Evolutionary conservation across 2,797 vertebrate genomes (phyloP).

Genomic region (Sebastes dallii): DNA sequence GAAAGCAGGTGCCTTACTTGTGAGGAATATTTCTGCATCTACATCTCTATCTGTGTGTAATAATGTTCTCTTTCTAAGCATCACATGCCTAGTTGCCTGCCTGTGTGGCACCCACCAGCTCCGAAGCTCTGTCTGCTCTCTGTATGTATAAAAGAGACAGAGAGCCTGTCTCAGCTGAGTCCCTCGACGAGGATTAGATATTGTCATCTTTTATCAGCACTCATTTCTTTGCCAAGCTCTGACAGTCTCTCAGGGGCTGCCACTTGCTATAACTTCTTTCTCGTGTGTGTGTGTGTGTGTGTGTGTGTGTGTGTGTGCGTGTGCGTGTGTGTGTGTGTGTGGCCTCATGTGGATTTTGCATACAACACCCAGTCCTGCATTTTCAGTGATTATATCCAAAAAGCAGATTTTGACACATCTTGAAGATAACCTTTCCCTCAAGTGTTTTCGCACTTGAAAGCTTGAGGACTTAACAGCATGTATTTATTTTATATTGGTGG

Average conservation of each 20-base stretch:
- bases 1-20: conserved; percentile 11
- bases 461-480: conserved; percentile 1
- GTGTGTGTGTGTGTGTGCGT: conserved; percentile 20
- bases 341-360: conserved; percentile 10
- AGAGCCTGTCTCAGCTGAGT: conserved; percentile 49
- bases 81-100: conserved; percentile 20
- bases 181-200: conserved; percentile 63
- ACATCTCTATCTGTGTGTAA: conserved; percentile 21
- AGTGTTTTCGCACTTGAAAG: conserved; percentile 28
- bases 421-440: conserved; percentile 28
- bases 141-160: conserved; percentile 42
- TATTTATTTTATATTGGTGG: conserved; percentile 15
- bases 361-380: conserved; percentile 10
- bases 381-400: conserved; percentile 24
- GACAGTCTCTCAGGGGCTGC: conserved; percentile 64
- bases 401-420: conserved; percentile 32
- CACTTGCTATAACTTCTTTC: conserved; percentile 48
- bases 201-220: conserved; percentile 71
- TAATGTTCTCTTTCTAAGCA: conserved; percentile 28
- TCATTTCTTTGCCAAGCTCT: conserved; percentile 54
- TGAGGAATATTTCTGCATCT: conserved; percentile 22
- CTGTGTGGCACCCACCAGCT: conserved; percentile 29
- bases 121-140: conserved; percentile 37
- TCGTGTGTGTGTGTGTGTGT: conserved; percentile 11
- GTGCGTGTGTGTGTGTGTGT: not conserved